Base-by-base conservation (phyloP, 2,888 invertebrate genomes). In the Macrophya alboannulata region DNA sequence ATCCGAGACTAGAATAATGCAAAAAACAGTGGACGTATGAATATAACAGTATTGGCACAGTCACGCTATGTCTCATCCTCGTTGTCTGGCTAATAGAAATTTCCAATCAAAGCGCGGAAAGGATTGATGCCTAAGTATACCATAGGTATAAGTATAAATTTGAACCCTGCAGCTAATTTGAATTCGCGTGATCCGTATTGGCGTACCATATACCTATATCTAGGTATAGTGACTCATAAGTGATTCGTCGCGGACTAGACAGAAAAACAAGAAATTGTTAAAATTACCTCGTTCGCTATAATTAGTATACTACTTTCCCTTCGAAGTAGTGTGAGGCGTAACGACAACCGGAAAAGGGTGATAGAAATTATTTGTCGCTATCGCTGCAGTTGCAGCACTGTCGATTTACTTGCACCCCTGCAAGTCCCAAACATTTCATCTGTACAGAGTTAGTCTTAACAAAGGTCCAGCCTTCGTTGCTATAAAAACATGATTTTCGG, bases 51-150 rank as follows among this genome's bases (percentile, higher is more conserved):
- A 10, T 21, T 65, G 65, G 12, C 10, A 17, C 37, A 10, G 31
- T 37, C 65, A 31, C 12, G 31, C 65, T 31, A 37, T 37, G 17
- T 68, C 37, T 37, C 68, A 68, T 68, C 37, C 15, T 9, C 5
- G 12, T 65, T 31, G 31, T 31, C 15, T 31, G 31, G 31, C 65
- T 65, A 31, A 65, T 37, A 15, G 31, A 5, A 25, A 65, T 65
- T 65, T 65, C 31, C 31, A 65, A 65, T 65, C 65, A 65, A 12
- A 37, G 65, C 65, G 65, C 31, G 31, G 31, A 65, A 65, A 65
- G 31, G 31, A 31, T 37, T 10, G 65, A 9, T 15, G 31, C 31
- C 65, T 65, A 31, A 37, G 31, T 31, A 10, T 8, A 31, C 65
- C 65, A 21, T 65, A n/a, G n/a, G n/a, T n/a, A 0, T 25, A 65